Base-by-base conservation (phyloP, 2,888 invertebrate genomes). In the Drosophila atripex region DNA sequence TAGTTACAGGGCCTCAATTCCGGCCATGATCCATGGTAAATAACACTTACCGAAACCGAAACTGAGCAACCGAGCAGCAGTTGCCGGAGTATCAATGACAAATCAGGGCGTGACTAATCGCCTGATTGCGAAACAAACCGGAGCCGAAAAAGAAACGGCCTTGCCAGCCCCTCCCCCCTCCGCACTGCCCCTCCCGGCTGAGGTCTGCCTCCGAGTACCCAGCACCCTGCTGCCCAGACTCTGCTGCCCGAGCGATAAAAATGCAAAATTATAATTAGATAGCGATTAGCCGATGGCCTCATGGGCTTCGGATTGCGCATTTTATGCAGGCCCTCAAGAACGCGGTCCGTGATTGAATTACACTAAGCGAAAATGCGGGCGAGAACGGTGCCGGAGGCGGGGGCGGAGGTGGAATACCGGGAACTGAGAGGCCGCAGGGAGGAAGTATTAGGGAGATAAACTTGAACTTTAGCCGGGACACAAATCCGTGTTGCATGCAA, bases 241-340 rank as follows among this genome's bases (percentile, higher is more conserved):
- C n/a, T n/a, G n/a, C n/a, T n/a, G n/a, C n/a, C 64, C 63, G 38
- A 45, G 53, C 58, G 59, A 86, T 69, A 76, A 88, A 86, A 88
- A 88, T 88, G 80, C 86, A 82, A 86, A 82, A 88, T 63, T 73
- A 73, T 78, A 51, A 85, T 85, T 87, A 74, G 88, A 85, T 69
- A 73, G 74, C 74, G 88, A 87, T 88, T 83, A 83, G 83, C 88
- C 63, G 55, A 71, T 70, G 71, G 28, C 54, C 51, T 52, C 60
- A 49, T 56, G 70, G 70, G 52, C 57, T 46, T 59, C 84, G 76
- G 80, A 82, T 86, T 88, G 82, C 78, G 85, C 82, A 88, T 61
- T 88, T 82, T 73, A 84, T 84, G 83, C 83, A 76, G 83, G 83
- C 59, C 61, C 52, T 46, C 63, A 54, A 46, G 45, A 50, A 45